phyloP scores from a whole-genome alignment of 2,888 invertebrate genomes.

The Drosophila greeni region DNA sequence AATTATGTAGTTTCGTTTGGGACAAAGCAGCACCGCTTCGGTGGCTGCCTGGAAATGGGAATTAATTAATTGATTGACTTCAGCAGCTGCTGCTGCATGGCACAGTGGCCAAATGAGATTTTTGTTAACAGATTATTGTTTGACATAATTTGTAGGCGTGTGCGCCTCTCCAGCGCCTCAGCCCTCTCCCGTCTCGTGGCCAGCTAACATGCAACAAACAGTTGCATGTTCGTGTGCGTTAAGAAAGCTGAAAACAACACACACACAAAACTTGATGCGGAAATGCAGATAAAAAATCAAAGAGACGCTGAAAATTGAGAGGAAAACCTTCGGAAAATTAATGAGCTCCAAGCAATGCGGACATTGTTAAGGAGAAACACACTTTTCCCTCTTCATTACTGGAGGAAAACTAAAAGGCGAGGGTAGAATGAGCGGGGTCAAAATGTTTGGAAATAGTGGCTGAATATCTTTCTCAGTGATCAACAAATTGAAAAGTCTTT shows the following conservation, averaged over 20 bases:
- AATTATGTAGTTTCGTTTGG: slow-evolving; percentile 10
- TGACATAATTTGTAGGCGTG: slow-evolving; percentile 58
- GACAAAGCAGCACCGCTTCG: not conserved
- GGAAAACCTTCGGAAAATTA: slow-evolving; percentile 66
- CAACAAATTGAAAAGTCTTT: slow-evolving; percentile 7
- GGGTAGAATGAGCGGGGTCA: slow-evolving; percentile 25
- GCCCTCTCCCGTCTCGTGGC: not conserved
- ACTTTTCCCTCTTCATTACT: slow-evolving; percentile 3
- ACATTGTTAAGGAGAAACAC: slow-evolving; percentile 57
- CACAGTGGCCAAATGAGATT: slow-evolving; percentile 47
- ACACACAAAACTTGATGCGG: slow-evolving; percentile 51
- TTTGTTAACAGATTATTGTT: slow-evolving; percentile 31
- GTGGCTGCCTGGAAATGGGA: slow-evolving; percentile 5
- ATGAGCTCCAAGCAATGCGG: slow-evolving; percentile 71
- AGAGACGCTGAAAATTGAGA: slow-evolving; percentile 18
- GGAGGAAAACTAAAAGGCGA: slow-evolving; percentile 8
- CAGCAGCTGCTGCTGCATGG: slow-evolving; percentile 18
- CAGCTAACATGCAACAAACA: slow-evolving; percentile 28
- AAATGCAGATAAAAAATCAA: slow-evolving; percentile 65
- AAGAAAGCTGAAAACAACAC: slow-evolving; percentile 32
- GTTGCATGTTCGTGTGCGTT: slow-evolving; percentile 54
- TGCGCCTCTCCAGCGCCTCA: slow-evolving; percentile 11
- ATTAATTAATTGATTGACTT: slow-evolving; percentile 31
- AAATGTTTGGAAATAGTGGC: slow-evolving; percentile 43
- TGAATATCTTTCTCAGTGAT: not conserved